Percentiles rank a stretch among this genome's conserved stretches.
These are phyloP conservation scores for Epinephelus coioides DNA, from an alignment of 2,797 vertebrate genomes.

Conservation along the genomic window DNA sequence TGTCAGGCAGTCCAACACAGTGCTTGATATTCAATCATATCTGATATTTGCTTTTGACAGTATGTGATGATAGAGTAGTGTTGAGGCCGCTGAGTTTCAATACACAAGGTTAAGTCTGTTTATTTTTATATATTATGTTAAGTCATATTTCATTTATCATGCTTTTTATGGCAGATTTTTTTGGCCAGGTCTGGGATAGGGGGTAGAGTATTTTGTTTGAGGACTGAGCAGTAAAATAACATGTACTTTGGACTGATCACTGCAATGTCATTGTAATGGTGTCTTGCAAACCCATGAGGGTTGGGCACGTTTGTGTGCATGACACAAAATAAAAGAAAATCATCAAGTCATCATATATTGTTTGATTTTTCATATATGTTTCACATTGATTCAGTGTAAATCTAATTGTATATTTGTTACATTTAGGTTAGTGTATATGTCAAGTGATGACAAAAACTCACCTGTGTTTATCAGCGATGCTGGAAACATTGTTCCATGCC, in stretches of 20 bases:
- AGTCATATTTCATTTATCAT: too few relatives aligned
- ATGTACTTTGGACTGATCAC: too few relatives aligned
- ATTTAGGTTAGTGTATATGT: neutral
- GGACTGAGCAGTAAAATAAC: too few relatives aligned
- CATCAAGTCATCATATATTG: too few relatives aligned
- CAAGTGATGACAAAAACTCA: neutral
- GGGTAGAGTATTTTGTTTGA: too few relatives aligned
- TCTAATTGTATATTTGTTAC: neutral
- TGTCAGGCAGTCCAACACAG: constrained; percentile 1
- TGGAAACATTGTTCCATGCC: constrained; percentile 28
- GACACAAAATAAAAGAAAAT: too few relatives aligned
- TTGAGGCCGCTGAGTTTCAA: neutral
- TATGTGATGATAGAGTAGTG: neutral
- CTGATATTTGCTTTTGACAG: neutral
- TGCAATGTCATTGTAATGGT: too few relatives aligned
- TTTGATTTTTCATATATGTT: too few relatives aligned
- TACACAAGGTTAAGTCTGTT: neutral
- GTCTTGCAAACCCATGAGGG: too few relatives aligned
- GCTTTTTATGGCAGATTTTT: too few relatives aligned
- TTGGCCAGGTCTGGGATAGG: too few relatives aligned
- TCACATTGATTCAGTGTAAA: neutral
- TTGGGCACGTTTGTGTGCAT: too few relatives aligned
- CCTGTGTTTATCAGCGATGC: constrained; percentile 24
- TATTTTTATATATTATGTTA: neutral
- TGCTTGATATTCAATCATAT: neutral